These are phyloP conservation scores for Cactoblastis cactorum DNA, from an alignment of 2,888 invertebrate genomes.

Conservation along the genomic window DNA sequence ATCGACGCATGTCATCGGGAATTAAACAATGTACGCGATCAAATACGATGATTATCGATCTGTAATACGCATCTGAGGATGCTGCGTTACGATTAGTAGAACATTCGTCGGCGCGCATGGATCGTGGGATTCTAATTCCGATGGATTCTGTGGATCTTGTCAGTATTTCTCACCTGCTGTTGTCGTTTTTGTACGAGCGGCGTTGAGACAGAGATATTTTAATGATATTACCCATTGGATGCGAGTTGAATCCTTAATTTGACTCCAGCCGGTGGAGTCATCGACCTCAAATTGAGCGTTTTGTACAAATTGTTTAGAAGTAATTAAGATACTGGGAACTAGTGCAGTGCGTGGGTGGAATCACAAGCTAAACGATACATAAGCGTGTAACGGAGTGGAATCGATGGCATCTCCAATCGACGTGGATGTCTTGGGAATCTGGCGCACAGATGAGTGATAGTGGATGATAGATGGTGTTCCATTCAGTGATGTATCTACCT, in stretches of 20 bases:
- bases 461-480: constrained; percentile 9
- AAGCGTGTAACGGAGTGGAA: constrained; percentile 60
- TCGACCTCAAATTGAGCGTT: constrained; percentile 73
- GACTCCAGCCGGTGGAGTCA: constrained; percentile 62
- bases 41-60: constrained; percentile 65
- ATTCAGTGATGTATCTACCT: constrained; percentile 76
- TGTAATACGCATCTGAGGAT: constrained; percentile 41
- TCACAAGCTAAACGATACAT: constrained; percentile 71
- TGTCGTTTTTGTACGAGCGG: constrained; percentile 68
- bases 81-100: constrained; percentile 28
- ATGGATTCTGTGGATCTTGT: constrained; percentile 43
- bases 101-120: background rate
- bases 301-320: constrained; percentile 69
- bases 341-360: constrained; percentile 68
- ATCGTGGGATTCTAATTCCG: constrained; percentile 39
- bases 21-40: constrained; percentile 73
- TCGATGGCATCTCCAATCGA: constrained; percentile 64
- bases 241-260: constrained; percentile 75
- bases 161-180: constrained; percentile 71
- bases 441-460: constrained; percentile 22
- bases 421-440: constrained; percentile 47
- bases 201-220: constrained; percentile 77
- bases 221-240: constrained; percentile 75
- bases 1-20: constrained; percentile 69
- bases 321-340: constrained; percentile 72